These are phyloP conservation scores for Ectemnius cavifrons DNA, from an alignment of 2,888 invertebrate species.

Conservation along the genomic window DNA sequence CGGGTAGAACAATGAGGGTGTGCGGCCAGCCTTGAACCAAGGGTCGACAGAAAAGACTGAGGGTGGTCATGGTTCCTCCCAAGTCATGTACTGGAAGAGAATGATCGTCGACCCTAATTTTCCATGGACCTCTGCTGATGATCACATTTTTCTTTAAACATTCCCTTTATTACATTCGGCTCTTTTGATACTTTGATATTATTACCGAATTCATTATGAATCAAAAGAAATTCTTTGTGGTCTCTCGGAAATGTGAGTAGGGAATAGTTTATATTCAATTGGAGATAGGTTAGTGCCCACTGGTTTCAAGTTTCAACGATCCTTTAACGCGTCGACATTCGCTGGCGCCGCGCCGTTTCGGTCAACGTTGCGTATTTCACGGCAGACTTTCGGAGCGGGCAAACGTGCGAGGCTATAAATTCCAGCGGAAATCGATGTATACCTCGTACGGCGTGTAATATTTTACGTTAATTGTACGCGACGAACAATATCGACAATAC, in stretches of 20 bases:
- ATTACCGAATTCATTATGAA: no score
- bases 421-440: conserved; percentile 44
- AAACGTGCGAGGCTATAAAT: conserved; percentile 42
- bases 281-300: no score
- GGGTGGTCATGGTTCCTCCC: conserved; percentile 44
- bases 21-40: conserved; percentile 44
- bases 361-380: conserved; percentile 37
- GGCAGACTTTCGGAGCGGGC: conserved; percentile 26
- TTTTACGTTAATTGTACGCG: conserved; percentile 61
- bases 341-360: conserved; percentile 5
- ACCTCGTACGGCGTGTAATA: conserved; percentile 50
- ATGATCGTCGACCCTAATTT: neutral
- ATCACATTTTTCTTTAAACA: no score
- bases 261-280: no score
- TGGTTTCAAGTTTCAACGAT: conserved; percentile 22
- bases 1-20: conserved; percentile 40
- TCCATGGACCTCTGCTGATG: no score
- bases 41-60: conserved; percentile 21
- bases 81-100: conserved; percentile 38
- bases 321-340: conserved; percentile 21
- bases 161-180: no score
- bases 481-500: conserved; percentile 60
- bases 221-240: no score
- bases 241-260: no score
- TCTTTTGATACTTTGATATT: no score